phyloP scores from a whole-genome alignment of 1,140 invertebrate genomes.

The Platyscapa corneri region DNA sequence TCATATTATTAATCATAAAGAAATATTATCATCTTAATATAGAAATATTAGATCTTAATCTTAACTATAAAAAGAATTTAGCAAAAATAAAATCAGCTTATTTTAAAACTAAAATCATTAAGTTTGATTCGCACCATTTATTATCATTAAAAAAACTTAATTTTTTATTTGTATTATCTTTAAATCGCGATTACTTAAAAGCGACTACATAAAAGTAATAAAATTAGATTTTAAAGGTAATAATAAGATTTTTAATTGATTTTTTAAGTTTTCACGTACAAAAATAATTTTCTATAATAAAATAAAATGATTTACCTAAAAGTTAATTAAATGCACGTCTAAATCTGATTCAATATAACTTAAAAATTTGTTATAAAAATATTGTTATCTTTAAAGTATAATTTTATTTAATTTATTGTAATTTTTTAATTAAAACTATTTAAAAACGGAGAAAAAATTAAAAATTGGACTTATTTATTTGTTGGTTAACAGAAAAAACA shows the following conservation, averaged over 20 bases:
- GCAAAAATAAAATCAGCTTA: background rate
- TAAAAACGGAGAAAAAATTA: background rate
- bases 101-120: background rate
- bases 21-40: too few relatives aligned
- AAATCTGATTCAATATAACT: background rate
- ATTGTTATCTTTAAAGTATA: constrained; percentile 15
- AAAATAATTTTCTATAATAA: background rate
- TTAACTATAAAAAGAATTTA: background rate
- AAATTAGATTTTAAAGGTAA: constrained; percentile 22
- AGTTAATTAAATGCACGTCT: background rate
- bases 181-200: background rate
- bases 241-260: background rate
- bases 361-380: background rate
- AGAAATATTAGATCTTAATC: background rate
- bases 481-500: constrained; percentile 27
- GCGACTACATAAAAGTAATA: background rate
- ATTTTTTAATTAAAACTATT: background rate
- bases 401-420: background rate
- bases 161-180: background rate
- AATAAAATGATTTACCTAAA: background rate
- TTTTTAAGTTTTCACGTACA: background rate
- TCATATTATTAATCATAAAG: too few relatives aligned
- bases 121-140: background rate
- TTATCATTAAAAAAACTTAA: background rate
- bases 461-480: constrained; percentile 17